Conservation (phyloP, 2,113 vertebrate genomes). For the Catharus minimus region DNA sequence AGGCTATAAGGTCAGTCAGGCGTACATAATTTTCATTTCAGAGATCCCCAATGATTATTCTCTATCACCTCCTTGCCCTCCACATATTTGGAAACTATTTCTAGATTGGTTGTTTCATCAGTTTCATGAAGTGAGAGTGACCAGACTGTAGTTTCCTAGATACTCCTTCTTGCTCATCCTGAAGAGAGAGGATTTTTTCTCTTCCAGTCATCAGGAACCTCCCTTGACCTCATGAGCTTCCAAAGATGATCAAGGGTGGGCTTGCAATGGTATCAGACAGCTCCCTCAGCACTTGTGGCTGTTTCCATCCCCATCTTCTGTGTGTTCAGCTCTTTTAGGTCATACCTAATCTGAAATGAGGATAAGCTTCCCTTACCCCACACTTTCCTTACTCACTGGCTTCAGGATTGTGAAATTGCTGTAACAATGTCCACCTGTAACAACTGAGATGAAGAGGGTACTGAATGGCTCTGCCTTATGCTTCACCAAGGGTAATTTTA, state of each 20-base stretch:
- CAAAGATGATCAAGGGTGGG: background rate
- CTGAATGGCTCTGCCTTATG: background rate
- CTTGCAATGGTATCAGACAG: background rate
- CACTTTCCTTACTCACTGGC: background rate
- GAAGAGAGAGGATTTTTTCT: background rate
- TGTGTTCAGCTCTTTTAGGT: background rate
- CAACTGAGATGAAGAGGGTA: background rate
- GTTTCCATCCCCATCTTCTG: accelerated
- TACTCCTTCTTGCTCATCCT: background rate
- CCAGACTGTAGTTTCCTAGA: background rate
- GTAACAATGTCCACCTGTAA: background rate
- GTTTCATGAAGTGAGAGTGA: background rate
- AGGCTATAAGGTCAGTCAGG: background rate
- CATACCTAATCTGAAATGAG: background rate
- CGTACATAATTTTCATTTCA: background rate
- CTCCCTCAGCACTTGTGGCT: background rate
- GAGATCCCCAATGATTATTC: background rate
- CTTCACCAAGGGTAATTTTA: background rate
- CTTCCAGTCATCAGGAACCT: background rate
- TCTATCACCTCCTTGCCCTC: background rate
- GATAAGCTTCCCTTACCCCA: background rate
- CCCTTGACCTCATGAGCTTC: background rate
- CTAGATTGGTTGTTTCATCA: background rate
- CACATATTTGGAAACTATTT: background rate
- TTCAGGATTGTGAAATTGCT: background rate